Evolutionary conservation across 2,888 invertebrate genomes (phyloP).

Genomic region (Sesia apiformis): DNA sequence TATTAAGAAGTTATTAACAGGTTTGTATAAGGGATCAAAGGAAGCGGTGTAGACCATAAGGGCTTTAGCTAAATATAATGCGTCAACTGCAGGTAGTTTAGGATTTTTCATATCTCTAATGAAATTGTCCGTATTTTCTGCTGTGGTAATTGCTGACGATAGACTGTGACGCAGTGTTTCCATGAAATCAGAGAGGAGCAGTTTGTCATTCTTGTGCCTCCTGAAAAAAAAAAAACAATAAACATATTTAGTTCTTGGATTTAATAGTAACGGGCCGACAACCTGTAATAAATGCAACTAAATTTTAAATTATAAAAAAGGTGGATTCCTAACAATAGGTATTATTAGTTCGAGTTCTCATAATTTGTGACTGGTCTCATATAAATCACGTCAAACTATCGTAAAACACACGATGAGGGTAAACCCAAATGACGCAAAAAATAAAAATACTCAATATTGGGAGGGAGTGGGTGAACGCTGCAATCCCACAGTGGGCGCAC

Average conservation of each 20-base stretch:
- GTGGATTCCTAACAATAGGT: no score
- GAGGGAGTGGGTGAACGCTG: no score
- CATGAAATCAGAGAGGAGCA: slow-evolving; percentile 80
- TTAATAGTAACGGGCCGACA: no score
- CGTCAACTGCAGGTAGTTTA: slow-evolving; percentile 75
- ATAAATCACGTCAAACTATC: no score
- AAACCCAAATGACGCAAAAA: no score
- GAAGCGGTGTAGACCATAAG: slow-evolving; percentile 84
- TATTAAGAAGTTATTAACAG: slow-evolving; percentile 84
- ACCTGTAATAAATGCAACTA: no score
- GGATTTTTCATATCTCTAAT: slow-evolving; percentile 37
- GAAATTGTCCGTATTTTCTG: slow-evolving; percentile 16
- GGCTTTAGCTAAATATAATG: slow-evolving; percentile 81
- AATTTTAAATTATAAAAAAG: no score
- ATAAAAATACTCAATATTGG: no score
- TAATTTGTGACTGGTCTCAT: no score
- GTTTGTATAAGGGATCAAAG: slow-evolving; percentile 82
- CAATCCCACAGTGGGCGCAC: no score
- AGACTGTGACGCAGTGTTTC: slow-evolving; percentile 79
- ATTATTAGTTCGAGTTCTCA: no score
- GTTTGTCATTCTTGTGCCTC: slow-evolving; percentile 76
- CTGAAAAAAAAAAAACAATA: slow-evolving; percentile 32
- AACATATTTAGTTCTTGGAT: background rate
- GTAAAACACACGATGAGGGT: no score
- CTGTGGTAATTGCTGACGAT: slow-evolving; percentile 32